Evolutionary conservation across 1,140 invertebrate species (phyloP).

Genomic region (Melipona quadrifasciata): DNA sequence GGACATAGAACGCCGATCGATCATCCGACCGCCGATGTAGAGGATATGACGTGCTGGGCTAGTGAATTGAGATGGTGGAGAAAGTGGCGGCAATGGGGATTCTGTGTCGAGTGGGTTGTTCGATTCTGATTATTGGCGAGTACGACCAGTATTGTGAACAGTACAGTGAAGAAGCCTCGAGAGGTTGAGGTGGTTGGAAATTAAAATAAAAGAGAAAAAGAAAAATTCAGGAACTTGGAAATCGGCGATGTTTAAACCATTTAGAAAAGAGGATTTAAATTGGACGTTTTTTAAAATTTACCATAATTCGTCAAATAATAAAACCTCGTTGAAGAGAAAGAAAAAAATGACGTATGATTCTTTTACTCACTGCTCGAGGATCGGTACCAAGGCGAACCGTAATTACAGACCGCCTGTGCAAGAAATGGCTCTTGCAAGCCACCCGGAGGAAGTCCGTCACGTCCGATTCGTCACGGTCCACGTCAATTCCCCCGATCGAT

Average conservation of each 20-base stretch:
- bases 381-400: background rate
- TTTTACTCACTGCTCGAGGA: background rate
- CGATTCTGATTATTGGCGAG: background rate
- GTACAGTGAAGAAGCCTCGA: too few relatives aligned
- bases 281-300: too few relatives aligned
- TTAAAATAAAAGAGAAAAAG: too few relatives aligned
- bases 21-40: constrained; percentile 3
- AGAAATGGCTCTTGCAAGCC: background rate
- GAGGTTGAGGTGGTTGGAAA: too few relatives aligned
- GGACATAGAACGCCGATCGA: constrained; percentile 45
- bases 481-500: constrained; percentile 30
- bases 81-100: background rate
- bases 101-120: background rate
- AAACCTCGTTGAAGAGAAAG: rapidly evolving
- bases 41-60: too few relatives aligned
- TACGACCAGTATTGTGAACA: too few relatives aligned
- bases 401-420: background rate
- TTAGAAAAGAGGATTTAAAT: too few relatives aligned
- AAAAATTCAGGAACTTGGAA: background rate
- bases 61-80: background rate
- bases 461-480: constrained; percentile 36
- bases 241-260: too few relatives aligned
- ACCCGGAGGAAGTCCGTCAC: constrained; percentile 6
- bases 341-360: background rate
- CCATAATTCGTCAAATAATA: background rate